A percentile compares a stretch with the other conserved stretches of the same genome.
Evolutionary conservation across 2,797 vertebrate genomes (phyloP).

Genomic region (Parotocinclus haroldoi): DNA sequence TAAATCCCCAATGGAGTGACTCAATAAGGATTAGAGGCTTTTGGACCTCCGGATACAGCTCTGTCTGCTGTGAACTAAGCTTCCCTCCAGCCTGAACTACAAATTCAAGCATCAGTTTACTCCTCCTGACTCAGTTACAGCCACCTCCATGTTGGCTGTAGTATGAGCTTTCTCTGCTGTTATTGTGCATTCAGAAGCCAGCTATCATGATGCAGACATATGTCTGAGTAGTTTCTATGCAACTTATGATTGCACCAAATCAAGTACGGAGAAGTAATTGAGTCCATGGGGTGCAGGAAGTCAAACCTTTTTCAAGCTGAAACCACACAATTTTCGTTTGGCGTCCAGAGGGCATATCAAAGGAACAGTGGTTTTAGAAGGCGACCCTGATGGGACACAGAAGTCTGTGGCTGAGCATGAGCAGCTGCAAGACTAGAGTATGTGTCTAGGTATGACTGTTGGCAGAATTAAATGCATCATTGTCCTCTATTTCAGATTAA

Average conservation of each 20-base stretch:
- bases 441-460: constrained; percentile 8
- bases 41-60: constrained; percentile 39
- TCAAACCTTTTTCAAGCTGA: constrained; percentile 19
- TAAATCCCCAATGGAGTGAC: constrained; percentile 49
- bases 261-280: constrained; percentile 26
- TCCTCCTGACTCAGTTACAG: constrained; percentile 44
- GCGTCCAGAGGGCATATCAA: constrained; percentile 24
- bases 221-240: constrained; percentile 19
- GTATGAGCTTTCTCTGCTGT: constrained; percentile 1
- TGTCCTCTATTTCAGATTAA: constrained; percentile 67
- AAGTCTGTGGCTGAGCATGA: constrained; percentile 26
- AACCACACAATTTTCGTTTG: constrained; percentile 26
- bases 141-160: constrained; percentile 43
- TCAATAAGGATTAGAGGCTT: constrained; percentile 44
- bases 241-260: constrained; percentile 17
- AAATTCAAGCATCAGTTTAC: constrained; percentile 46
- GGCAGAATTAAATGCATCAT: constrained; percentile 57
- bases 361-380: constrained; percentile 26
- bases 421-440: neutral
- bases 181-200: constrained; percentile 1
- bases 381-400: constrained; percentile 39
- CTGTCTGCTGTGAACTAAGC: constrained; percentile 48
- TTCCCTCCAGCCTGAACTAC: constrained; percentile 45
- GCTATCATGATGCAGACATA: neutral
- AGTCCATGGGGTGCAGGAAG: constrained; percentile 34